Conservation (phyloP, 2,113 vertebrate genomes). For the Antechinus flavipes region DNA sequence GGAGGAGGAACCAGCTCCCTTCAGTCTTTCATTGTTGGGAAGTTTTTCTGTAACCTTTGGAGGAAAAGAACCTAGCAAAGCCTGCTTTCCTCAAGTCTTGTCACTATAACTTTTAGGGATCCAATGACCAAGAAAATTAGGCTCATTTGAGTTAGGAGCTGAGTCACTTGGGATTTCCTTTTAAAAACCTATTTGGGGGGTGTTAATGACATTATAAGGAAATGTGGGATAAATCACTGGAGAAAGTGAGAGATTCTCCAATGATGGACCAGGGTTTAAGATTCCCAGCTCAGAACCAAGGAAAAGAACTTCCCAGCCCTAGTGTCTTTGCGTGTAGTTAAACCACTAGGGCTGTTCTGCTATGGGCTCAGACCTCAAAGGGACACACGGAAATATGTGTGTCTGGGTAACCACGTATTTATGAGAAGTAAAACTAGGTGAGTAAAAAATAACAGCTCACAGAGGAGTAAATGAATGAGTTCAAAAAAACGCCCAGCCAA, state of each 20-base stretch:
- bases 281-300: background rate
- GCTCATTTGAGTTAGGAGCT: background rate
- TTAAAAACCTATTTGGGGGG: background rate
- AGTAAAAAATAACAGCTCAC: background rate
- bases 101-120: background rate
- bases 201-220: background rate
- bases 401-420: background rate
- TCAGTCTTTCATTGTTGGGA: background rate
- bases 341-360: background rate
- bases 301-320: background rate
- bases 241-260: background rate
- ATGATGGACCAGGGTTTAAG: background rate
- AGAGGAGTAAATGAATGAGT: background rate
- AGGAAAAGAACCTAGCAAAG: background rate
- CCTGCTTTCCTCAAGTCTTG: background rate
- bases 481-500: background rate
- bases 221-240: background rate
- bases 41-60: background rate
- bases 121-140: background rate
- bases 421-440: constrained; percentile 1
- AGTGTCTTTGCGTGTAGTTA: background rate
- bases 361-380: background rate
- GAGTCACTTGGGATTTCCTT: background rate
- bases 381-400: background rate
- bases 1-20: background rate